phyloP scores from a whole-genome alignment of 2,113 vertebrate genomes.

The Catagonus wagneri region DNA sequence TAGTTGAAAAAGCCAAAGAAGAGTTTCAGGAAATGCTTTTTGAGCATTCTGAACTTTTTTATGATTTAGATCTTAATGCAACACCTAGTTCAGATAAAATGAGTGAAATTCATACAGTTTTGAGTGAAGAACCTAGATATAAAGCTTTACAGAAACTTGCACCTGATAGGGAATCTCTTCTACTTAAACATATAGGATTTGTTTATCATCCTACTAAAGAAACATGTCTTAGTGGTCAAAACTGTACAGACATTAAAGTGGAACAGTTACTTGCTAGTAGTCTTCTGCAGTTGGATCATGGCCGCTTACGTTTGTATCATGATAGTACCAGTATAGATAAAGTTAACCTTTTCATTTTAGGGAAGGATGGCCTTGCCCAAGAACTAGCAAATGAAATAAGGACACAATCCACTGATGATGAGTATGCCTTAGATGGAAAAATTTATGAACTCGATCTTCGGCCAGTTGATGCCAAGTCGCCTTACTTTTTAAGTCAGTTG shows the following conservation, averaged over 20 bases:
- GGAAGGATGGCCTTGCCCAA: conserved; percentile 97
- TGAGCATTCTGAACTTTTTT: conserved; percentile 98
- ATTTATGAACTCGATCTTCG: conserved; percentile 98
- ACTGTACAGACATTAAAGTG: conserved; percentile 97
- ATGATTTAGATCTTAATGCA: conserved; percentile 98
- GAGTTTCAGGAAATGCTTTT: conserved; percentile 99
- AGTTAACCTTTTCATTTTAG: conserved; percentile 98
- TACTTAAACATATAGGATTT: conserved; percentile 99
- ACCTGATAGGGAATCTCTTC: conserved; percentile 97
- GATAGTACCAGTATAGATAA: conserved; percentile 97
- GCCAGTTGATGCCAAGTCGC: conserved; percentile 95
- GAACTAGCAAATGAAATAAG: conserved; percentile 98
- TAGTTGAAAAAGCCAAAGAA: conserved; percentile 99
- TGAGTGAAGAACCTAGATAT: conserved; percentile 98
- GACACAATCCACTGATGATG: conserved; percentile 98
- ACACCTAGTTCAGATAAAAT: conserved; percentile 99
- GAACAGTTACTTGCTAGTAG: conserved; percentile 96
- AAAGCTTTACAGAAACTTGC: conserved; percentile 99
- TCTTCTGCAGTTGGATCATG: conserved; percentile 95
- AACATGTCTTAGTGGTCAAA: conserved; percentile 97
- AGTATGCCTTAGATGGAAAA: conserved; percentile 98
- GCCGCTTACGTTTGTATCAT: conserved; percentile 95
- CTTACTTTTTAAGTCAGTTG: conserved; percentile 94
- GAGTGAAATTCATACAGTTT: conserved; percentile 97
- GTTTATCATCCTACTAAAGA: conserved; percentile 99